Evolutionary conservation across 2,888 invertebrate genomes (phyloP).

Genomic region (Stramonita haemastoma): DNA sequence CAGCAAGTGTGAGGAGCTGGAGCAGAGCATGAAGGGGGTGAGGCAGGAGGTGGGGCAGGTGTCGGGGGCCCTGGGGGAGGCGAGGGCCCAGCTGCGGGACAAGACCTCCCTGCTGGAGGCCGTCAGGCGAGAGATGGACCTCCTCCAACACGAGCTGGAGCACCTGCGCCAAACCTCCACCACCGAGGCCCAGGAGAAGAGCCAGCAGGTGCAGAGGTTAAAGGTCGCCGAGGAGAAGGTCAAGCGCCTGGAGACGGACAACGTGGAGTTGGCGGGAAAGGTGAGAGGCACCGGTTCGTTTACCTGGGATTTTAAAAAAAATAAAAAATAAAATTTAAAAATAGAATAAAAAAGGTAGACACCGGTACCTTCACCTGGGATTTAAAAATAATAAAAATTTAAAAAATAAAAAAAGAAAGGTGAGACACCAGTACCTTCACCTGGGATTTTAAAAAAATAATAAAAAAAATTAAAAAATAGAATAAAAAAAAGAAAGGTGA

Average conservation of each 20-base stretch:
- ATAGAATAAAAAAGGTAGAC: too few relatives aligned
- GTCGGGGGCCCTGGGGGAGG: slow-evolving; percentile 9
- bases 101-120: slow-evolving; percentile 46
- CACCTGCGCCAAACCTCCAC: slow-evolving; percentile 54
- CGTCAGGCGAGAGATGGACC: slow-evolving; percentile 53
- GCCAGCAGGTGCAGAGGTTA: slow-evolving; percentile 64
- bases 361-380: too few relatives aligned
- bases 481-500: too few relatives aligned
- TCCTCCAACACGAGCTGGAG: slow-evolving; percentile 58
- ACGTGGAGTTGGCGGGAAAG: slow-evolving; percentile 67
- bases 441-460: too few relatives aligned
- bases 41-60: slow-evolving; percentile 38
- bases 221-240: slow-evolving; percentile 60
- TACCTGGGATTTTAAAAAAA: too few relatives aligned
- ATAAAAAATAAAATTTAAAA: too few relatives aligned
- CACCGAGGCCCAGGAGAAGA: slow-evolving; percentile 58
- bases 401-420: too few relatives aligned
- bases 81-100: slow-evolving; percentile 43
- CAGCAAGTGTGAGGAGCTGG: slow-evolving; percentile 39
- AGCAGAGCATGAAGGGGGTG: slow-evolving; percentile 27
- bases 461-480: too few relatives aligned
- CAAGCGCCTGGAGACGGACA: slow-evolving; percentile 66
- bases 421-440: too few relatives aligned
- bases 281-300: slow-evolving; percentile 48
- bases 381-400: too few relatives aligned